A percentile compares a stretch with the other conserved stretches of the same genome.
Evolutionary conservation across 2,797 vertebrate species (phyloP).

Genomic region (Adelosebastes latens): DNA sequence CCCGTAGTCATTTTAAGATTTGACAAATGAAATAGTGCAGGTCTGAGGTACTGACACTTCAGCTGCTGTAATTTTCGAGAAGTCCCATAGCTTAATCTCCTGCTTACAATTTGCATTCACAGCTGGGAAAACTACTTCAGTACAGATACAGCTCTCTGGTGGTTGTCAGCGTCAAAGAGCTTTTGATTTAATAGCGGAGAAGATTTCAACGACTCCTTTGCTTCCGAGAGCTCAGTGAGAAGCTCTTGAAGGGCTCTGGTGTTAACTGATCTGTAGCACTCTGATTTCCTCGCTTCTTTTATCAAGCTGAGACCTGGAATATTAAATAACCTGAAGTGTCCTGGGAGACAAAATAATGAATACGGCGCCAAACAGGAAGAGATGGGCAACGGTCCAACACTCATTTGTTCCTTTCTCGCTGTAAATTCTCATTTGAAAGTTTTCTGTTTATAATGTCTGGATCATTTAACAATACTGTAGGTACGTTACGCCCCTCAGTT

Average conservation of each 20-base stretch:
- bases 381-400: background rate
- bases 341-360: background rate
- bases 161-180: conserved; percentile 36
- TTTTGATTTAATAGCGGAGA: conserved; percentile 52
- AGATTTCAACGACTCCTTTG: conserved; percentile 30
- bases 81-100: conserved; percentile 26
- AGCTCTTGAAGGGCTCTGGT: conserved; percentile 22
- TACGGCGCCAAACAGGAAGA: background rate
- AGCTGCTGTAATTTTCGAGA: conserved; percentile 18
- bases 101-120: conserved; percentile 41
- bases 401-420: background rate
- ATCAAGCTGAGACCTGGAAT: conserved; percentile 21
- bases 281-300: conserved; percentile 1
- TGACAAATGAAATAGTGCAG: conserved; percentile 33
- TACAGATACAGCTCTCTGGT: conserved; percentile 25
- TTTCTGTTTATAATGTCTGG: background rate
- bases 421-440: background rate
- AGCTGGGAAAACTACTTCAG: conserved; percentile 8
- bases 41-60: conserved; percentile 16
- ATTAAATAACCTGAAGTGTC: conserved; percentile 17
- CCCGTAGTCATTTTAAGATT: background rate
- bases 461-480: background rate
- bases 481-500: background rate
- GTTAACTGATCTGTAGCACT: conserved; percentile 32
- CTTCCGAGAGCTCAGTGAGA: conserved; percentile 35